Conservation (phyloP, 2,888 invertebrate genomes). For the Trissonchulus sp. region DNA sequence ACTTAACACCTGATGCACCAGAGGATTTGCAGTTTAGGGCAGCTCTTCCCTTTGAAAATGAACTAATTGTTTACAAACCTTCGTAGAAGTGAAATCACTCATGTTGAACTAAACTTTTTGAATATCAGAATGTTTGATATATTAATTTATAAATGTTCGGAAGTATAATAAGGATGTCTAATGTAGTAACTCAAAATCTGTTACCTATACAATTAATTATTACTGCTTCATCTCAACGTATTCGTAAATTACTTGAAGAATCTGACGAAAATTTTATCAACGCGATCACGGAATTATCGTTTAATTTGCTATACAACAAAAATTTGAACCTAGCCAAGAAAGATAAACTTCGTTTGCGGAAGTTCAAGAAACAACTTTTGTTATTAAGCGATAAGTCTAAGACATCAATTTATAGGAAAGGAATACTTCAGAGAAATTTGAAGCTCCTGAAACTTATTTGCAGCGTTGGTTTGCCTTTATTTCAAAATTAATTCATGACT, state of each 20-base stretch:
- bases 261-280: neutral
- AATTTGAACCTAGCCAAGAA: neutral
- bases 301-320: neutral
- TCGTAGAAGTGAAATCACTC: neutral
- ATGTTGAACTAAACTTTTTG: no score
- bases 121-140: no score
- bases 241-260: neutral
- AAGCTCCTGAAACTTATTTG: neutral
- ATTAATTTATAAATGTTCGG: neutral
- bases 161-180: neutral
- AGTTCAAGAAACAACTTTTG: neutral
- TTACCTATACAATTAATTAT: neutral
- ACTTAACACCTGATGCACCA: neutral
- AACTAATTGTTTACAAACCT: neutral
- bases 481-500: no score
- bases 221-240: no score
- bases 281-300: neutral
- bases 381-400: neutral
- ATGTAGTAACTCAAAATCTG: neutral
- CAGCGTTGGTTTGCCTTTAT: neutral
- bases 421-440: neutral
- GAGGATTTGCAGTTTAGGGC: neutral
- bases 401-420: neutral
- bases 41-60: neutral
- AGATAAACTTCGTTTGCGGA: neutral